Evolutionary conservation across 2,113 vertebrate genomes (phyloP).

Genomic region (Typhlomys cinereus): DNA sequence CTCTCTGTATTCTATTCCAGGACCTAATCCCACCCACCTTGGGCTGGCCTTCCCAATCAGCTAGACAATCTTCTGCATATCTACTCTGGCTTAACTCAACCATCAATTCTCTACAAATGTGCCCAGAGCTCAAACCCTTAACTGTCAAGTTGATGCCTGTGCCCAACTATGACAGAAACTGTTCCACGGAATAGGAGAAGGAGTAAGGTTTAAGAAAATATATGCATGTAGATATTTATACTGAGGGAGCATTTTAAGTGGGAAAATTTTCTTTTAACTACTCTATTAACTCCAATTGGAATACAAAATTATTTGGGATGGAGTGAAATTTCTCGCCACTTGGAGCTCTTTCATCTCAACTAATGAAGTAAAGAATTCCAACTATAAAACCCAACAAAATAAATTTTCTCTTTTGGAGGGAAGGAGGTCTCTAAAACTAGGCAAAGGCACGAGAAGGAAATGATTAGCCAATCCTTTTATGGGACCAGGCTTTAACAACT

Average conservation of each 20-base stretch:
- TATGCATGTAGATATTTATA: slow-evolving; percentile 60
- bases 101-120: too few relatives aligned
- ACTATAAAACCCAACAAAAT: slow-evolving; percentile 16
- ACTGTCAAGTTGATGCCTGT: too few relatives aligned
- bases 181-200: slow-evolving; percentile 52
- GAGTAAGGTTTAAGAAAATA: slow-evolving; percentile 53
- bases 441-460: slow-evolving; percentile 19
- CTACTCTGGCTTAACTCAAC: too few relatives aligned
- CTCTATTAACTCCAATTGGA: slow-evolving; percentile 32
- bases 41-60: too few relatives aligned
- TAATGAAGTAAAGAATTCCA: slow-evolving; percentile 30
- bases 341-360: slow-evolving; percentile 19
- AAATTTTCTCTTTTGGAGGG: not conserved
- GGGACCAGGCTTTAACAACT: not conserved
- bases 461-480: not conserved
- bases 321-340: not conserved
- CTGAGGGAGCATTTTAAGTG: slow-evolving; percentile 54
- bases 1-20: too few relatives aligned
- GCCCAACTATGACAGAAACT: too few relatives aligned
- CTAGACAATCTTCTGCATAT: too few relatives aligned
- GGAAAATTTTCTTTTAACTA: not conserved
- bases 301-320: not conserved
- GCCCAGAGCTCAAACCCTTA: too few relatives aligned
- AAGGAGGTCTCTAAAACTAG: not conserved
- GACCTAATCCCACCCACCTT: too few relatives aligned